These are phyloP conservation scores for Erebia epiphron DNA, from an alignment of 2,888 invertebrate species.

Conservation along the genomic window DNA sequence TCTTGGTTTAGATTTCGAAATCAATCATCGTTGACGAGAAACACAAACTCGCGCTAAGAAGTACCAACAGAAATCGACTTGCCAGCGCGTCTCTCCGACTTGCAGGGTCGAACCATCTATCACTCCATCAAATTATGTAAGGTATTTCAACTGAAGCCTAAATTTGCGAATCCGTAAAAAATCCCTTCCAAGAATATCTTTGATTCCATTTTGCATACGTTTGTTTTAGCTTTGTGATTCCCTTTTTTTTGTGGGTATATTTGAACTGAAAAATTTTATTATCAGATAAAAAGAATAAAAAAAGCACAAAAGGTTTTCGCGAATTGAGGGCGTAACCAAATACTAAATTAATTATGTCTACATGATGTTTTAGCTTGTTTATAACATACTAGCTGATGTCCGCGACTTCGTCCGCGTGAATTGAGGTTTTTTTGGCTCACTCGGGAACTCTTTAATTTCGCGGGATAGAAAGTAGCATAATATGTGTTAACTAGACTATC, in stretches of 20 bases:
- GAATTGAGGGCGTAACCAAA: too few relatives aligned
- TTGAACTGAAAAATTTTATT: too few relatives aligned
- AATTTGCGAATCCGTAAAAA: conserved; percentile 29
- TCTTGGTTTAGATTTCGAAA: too few relatives aligned
- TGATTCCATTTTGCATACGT: conserved; percentile 21
- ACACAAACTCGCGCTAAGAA: too few relatives aligned
- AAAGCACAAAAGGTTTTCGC: too few relatives aligned
- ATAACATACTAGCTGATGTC: neutral
- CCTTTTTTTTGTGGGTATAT: neutral
- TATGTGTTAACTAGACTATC: too few relatives aligned
- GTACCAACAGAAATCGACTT: conserved; percentile 23
- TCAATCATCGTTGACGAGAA: too few relatives aligned
- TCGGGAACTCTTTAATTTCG: neutral
- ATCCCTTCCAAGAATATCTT: conserved; percentile 20
- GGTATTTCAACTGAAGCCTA: conserved; percentile 33
- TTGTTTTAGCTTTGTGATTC: conserved; percentile 17
- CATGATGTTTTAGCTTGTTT: neutral
- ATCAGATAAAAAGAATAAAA: too few relatives aligned
- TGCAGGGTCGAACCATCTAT: conserved; percentile 35
- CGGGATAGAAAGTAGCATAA: neutral
- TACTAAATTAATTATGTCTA: too few relatives aligned
- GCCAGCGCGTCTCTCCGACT: conserved; percentile 28
- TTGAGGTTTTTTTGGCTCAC: neutral
- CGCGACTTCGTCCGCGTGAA: neutral
- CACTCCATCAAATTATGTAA: conserved; percentile 39